Evolutionary conservation across 1,140 invertebrate genomes (phyloP).

Genomic region (Drosophila sproati): DNA sequence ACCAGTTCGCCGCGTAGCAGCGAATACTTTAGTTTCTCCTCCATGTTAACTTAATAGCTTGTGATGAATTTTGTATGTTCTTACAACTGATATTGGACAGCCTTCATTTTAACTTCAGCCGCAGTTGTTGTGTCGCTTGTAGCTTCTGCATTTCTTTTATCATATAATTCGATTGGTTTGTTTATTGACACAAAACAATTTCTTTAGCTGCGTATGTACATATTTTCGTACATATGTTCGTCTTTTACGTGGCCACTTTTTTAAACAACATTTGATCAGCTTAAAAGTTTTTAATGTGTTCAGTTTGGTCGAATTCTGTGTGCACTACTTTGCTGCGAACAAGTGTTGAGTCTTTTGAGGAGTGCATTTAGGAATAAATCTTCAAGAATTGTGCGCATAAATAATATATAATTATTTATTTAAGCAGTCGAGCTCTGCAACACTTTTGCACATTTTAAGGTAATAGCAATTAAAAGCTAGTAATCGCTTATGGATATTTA

Average conservation of each 20-base stretch:
- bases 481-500: neutral
- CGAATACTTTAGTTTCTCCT: conserved; percentile 84
- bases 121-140: conserved; percentile 36
- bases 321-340: conserved; percentile 15
- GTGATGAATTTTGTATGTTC: conserved; percentile 19
- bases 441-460: neutral
- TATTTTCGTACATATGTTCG: conserved; percentile 1
- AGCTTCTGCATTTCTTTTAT: conserved; percentile 47
- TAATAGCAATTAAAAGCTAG: neutral
- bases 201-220: conserved; percentile 22
- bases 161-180: conserved; percentile 16
- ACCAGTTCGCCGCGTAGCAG: conserved; percentile 77
- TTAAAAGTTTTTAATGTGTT: neutral
- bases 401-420: neutral
- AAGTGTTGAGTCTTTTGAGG: neutral
- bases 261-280: conserved; percentile 36
- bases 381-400: too few relatives aligned
- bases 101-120: conserved; percentile 28
- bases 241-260: conserved; percentile 66
- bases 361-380: too few relatives aligned
- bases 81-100: conserved; percentile 18
- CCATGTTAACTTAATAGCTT: conserved; percentile 56
- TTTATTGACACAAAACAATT: conserved; percentile 29
- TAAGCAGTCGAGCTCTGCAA: neutral
- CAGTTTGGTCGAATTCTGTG: neutral